Conservation (phyloP, 2,797 vertebrate species). For the Acanthopagrus latus region DNA sequence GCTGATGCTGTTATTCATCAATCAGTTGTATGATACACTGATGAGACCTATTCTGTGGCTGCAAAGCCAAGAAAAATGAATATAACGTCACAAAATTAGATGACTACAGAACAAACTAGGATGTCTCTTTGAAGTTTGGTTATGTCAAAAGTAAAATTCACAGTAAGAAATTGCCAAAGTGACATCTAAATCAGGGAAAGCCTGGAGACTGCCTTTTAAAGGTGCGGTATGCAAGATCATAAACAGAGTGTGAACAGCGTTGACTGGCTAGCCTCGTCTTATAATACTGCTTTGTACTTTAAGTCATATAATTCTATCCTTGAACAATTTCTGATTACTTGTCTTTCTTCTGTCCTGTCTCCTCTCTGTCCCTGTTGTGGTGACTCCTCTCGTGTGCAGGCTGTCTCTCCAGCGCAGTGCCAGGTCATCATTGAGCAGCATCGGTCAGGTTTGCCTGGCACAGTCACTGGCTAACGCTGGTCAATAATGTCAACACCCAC, state of each 20-base stretch:
- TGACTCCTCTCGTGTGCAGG: slow-evolving; percentile 44
- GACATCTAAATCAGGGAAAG: too few species aligned
- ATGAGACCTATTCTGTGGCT: not conserved
- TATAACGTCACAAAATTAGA: not conserved
- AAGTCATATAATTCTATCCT: not conserved
- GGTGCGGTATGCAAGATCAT: not conserved
- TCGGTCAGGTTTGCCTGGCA: slow-evolving; percentile 76
- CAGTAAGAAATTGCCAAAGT: not conserved
- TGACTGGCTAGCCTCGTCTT: too few species aligned
- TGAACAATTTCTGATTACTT: not conserved
- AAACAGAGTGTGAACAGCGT: not conserved
- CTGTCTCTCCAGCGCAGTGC: slow-evolving; percentile 67
- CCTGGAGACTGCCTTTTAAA: too few species aligned
- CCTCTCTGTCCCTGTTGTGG: slow-evolving; percentile 32
- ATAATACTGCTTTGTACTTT: too few species aligned
- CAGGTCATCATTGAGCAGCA: slow-evolving; percentile 85
- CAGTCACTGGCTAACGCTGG: slow-evolving; percentile 77
- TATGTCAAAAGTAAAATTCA: not conserved
- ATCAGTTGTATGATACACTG: not conserved
- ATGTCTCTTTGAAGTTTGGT: not conserved
- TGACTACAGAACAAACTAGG: not conserved
- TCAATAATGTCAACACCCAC: slow-evolving; percentile 30
- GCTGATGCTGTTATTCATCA: not conserved
- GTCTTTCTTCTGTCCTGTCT: slow-evolving; percentile 35
- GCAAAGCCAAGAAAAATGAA: not conserved